A percentile compares a stretch with the other conserved stretches of the same genome.
phyloP scores from a whole-genome alignment of 2,113 vertebrate genomes.

The Desmodus rotundus region DNA sequence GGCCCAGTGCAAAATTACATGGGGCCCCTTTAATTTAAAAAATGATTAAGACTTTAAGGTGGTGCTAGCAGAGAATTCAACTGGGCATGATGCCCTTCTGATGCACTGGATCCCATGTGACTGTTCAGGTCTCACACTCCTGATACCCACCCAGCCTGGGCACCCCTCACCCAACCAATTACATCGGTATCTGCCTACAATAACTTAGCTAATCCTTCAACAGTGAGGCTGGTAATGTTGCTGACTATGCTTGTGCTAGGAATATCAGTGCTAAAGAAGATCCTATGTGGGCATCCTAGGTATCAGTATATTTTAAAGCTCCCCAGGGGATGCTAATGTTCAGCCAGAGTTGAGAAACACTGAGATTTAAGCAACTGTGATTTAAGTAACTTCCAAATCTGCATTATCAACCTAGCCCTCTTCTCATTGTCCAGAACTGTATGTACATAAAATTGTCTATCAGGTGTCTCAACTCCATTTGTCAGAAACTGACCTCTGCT shows the following conservation, averaged over 20 bases:
- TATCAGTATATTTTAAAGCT: background rate
- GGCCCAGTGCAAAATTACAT: background rate
- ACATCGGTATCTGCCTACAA: background rate
- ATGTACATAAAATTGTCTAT: background rate
- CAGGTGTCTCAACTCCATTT: background rate
- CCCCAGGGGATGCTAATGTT: background rate
- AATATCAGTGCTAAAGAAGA: background rate
- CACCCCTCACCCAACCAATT: background rate
- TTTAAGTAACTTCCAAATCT: background rate
- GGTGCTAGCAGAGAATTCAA: background rate
- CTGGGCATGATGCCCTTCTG: background rate
- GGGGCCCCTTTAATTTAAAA: background rate
- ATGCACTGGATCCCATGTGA: background rate
- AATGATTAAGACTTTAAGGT: background rate
- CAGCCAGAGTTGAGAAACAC: background rate
- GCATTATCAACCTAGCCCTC: background rate
- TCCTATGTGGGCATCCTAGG: background rate
- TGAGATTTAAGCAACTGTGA: background rate
- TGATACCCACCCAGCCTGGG: background rate
- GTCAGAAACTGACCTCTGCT: background rate
- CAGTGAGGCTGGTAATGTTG: background rate
- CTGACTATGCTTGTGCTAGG: background rate
- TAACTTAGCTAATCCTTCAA: background rate
- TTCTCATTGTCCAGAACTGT: background rate
- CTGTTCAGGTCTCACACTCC: too few relatives aligned